Evolutionary conservation across 2,797 vertebrate genomes (phyloP).

Genomic region (Smutsia temminckii): DNA sequence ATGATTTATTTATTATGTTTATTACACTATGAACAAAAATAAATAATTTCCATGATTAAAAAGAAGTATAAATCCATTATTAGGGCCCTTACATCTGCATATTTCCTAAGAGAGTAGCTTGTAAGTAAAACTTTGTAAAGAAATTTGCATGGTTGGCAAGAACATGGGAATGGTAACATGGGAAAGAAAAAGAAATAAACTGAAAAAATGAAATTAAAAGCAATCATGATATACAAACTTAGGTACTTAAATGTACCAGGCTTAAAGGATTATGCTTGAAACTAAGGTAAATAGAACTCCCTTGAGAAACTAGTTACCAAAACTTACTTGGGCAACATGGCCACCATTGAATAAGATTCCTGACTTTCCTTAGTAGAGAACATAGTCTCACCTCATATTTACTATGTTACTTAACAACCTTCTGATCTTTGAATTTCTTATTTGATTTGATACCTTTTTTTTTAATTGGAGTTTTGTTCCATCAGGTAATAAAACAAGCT

Average conservation of each 20-base stretch:
- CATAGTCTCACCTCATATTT: not conserved
- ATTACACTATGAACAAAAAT: not conserved
- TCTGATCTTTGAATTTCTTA: slow-evolving; percentile 2
- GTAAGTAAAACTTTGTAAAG: not conserved
- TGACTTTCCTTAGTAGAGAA: not conserved
- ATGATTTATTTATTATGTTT: not conserved
- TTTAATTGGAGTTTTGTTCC: not conserved
- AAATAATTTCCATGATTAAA: not conserved
- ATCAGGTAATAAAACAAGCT: not conserved
- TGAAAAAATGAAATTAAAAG: not conserved
- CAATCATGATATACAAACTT: not conserved
- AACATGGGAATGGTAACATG: not conserved
- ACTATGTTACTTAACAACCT: not conserved
- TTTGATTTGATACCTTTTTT: not conserved
- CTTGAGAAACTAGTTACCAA: not conserved
- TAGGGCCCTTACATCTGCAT: not conserved
- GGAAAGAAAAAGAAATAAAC: not conserved
- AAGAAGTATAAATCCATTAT: not conserved
- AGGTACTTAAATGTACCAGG: not conserved
- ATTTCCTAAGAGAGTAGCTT: not conserved
- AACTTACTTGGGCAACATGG: not conserved
- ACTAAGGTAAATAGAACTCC: not conserved
- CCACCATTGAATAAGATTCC: not conserved
- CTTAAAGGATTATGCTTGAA: not conserved
- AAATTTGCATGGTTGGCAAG: not conserved